A percentile compares a stretch with the other conserved stretches of the same genome.
Evolutionary conservation across 2,797 vertebrate species (phyloP).

Genomic region (Chrysocyon brachyurus): DNA sequence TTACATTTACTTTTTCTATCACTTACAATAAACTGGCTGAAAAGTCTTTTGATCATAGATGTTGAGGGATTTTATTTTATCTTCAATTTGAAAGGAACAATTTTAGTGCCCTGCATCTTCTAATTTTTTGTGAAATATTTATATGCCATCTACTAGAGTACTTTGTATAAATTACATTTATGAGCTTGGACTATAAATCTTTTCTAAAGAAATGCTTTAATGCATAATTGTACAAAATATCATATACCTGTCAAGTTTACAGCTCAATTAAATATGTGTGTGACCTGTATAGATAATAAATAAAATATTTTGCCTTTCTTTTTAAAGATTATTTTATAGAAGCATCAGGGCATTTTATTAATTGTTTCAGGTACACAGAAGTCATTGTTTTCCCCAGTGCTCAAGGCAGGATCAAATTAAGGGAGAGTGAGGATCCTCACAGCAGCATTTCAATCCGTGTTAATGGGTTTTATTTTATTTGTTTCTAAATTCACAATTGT

Average conservation of each 20-base stretch:
- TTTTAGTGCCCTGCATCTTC: conserved; percentile 39
- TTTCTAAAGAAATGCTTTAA: conserved; percentile 27
- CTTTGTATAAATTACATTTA: conserved; percentile 53
- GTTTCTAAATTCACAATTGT: conserved; percentile 12
- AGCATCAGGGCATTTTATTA: not conserved
- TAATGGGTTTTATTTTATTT: conserved; percentile 23
- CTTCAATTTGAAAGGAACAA: conserved; percentile 30
- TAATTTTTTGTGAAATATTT: conserved; percentile 71
- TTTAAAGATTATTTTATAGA: conserved; percentile 13
- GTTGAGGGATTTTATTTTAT: conserved; percentile 61
- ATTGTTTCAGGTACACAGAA: not conserved
- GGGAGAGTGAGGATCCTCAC: not conserved
- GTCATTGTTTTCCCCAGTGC: not conserved
- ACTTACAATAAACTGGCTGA: conserved; percentile 31
- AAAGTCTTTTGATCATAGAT: conserved; percentile 39
- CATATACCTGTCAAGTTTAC: not conserved
- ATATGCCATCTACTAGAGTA: not conserved
- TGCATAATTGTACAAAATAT: not conserved
- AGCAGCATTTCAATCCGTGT: not conserved
- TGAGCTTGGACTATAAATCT: conserved; percentile 1
- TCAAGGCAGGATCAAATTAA: not conserved
- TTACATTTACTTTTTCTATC: conserved; percentile 58
- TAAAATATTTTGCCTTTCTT: conserved; percentile 7
- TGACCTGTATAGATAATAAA: not conserved
- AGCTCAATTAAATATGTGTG: not conserved